Conservation (phyloP, 2,888 invertebrate species). For the Apodemia duryi region DNA sequence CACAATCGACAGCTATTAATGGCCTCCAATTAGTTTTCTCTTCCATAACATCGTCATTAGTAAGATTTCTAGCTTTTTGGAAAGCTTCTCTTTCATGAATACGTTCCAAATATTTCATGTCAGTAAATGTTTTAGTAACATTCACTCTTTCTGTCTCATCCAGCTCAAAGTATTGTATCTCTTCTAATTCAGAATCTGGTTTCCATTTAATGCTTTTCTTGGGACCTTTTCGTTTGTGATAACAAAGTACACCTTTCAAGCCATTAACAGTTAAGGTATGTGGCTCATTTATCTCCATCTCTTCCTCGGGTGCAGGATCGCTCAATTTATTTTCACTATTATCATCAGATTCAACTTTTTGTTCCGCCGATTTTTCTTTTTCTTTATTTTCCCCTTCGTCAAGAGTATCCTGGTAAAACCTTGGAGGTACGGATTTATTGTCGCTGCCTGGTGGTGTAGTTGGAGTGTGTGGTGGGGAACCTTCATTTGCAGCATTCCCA, state of each 20-base stretch:
- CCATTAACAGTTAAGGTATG: constrained; percentile 77
- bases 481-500: constrained; percentile 62
- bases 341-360: constrained; percentile 47
- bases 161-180: constrained; percentile 93
- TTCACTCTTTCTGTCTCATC: constrained; percentile 98
- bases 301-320: constrained; percentile 42
- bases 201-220: constrained; percentile 92
- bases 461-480: constrained; percentile 79
- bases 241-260: constrained; percentile 86
- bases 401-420: constrained; percentile 95
- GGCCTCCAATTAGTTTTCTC: constrained; percentile 88
- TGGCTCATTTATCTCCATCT: constrained; percentile 57
- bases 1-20: constrained; percentile 83
- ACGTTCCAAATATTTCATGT: constrained; percentile 94
- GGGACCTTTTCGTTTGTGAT: constrained; percentile 86
- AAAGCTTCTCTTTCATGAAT: constrained; percentile 91
- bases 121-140: constrained; percentile 93
- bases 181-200: constrained; percentile 87
- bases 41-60: constrained; percentile 89
- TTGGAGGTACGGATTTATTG: constrained; percentile 80
- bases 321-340: constrained; percentile 33
- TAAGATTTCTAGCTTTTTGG: constrained; percentile 86
- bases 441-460: constrained; percentile 69
- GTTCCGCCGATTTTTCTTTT: constrained; percentile 64
- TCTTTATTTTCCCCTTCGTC: constrained; percentile 83